phyloP scores from a whole-genome alignment of 2,888 invertebrate genomes.

The Hypselothyrea guttata region DNA sequence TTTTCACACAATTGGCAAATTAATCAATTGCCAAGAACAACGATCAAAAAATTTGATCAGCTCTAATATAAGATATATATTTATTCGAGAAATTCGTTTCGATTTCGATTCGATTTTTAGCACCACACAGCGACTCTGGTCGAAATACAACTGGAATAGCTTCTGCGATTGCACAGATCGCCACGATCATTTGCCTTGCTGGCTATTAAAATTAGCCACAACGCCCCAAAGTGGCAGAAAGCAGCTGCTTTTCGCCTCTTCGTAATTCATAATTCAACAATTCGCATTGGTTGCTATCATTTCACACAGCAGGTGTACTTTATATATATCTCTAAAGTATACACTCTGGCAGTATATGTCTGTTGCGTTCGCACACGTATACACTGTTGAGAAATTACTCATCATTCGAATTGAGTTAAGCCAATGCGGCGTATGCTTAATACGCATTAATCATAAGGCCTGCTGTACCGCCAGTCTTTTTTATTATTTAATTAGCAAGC shows the following conservation, averaged over 20 bases:
- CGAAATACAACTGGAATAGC: conserved; percentile 82
- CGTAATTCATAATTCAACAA: conserved; percentile 54
- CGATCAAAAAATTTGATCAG: background rate
- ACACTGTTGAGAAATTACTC: conserved; percentile 62
- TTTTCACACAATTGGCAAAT: background rate
- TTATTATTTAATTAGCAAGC: conserved; percentile 78
- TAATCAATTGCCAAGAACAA: background rate
- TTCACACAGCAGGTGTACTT: conserved; percentile 75
- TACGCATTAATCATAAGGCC: conserved; percentile 57
- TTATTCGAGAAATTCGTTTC: conserved; percentile 19
- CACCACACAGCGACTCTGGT: conserved; percentile 79
- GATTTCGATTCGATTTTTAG: conserved; percentile 35
- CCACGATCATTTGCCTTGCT: conserved; percentile 45
- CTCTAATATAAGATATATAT: conserved; percentile 2
- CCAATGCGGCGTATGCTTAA: conserved; percentile 64
- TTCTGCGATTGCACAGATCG: conserved; percentile 72
- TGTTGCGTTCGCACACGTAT: background rate
- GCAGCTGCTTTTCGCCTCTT: conserved; percentile 37
- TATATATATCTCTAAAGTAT: conserved; percentile 18
- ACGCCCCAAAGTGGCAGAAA: conserved; percentile 56
- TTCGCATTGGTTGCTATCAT: conserved; percentile 66
- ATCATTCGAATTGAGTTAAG: conserved; percentile 55
- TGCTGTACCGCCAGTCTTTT: conserved; percentile 43
- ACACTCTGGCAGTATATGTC: background rate
- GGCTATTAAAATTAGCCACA: conserved; percentile 73